Evolutionary conservation across 2,113 vertebrate species (phyloP).

Genomic region (Poeciliopsis retropinna): DNA sequence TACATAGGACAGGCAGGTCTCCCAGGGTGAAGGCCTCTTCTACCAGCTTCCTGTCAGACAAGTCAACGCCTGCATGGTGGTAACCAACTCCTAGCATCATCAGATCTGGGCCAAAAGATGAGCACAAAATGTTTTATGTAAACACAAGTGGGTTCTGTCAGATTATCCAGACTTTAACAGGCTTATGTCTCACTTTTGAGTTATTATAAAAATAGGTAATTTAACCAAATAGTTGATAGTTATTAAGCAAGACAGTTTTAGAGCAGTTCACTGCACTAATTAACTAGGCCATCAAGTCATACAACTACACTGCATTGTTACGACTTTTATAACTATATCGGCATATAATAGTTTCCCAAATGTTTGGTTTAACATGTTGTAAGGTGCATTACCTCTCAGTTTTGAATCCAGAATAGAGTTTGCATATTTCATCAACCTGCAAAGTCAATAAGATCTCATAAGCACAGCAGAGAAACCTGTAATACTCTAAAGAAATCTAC

Average conservation of each 20-base stretch:
- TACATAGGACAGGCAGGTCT: constrained; percentile 95
- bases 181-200: not conserved
- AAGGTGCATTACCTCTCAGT: constrained; percentile 85
- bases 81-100: constrained; percentile 88
- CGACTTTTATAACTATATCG: not conserved
- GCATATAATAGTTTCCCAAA: too few species aligned
- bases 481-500: not conserved
- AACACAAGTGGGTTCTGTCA: not conserved
- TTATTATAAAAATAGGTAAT: too few species aligned
- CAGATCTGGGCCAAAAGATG: constrained; percentile 81
- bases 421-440: constrained; percentile 87
- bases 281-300: too few species aligned
- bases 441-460: constrained; percentile 24
- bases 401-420: constrained; percentile 89
- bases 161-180: not conserved
- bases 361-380: not conserved
- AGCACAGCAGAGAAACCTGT: not conserved
- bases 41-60: constrained; percentile 90
- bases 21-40: constrained; percentile 89
- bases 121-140: constrained; percentile 11
- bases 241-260: too few species aligned
- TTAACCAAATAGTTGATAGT: too few species aligned
- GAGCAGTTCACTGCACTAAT: too few species aligned
- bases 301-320: too few species aligned
- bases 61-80: constrained; percentile 94